Percentiles rank a stretch among this genome's conserved stretches.
These are phyloP conservation scores for Parnassius orleans DNA, from an alignment of 2,888 invertebrate genomes.

Conservation along the genomic window DNA sequence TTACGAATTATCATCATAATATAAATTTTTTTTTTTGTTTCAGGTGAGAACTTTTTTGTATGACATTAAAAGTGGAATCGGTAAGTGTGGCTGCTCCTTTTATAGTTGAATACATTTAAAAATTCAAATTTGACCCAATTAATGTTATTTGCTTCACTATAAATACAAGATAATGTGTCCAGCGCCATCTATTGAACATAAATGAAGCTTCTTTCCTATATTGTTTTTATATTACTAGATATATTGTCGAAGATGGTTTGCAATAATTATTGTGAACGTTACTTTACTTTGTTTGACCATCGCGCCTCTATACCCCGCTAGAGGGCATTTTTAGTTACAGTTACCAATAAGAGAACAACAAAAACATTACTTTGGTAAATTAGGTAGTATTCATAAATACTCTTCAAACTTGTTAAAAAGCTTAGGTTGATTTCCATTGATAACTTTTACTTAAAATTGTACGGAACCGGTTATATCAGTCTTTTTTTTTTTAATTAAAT, in stretches of 20 bases:
- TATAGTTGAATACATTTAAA: too few species aligned
- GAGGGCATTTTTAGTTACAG: constrained; percentile 38
- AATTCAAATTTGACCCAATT: too few species aligned
- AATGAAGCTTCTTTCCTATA: background rate
- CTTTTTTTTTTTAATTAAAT: too few species aligned
- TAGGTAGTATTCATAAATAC: too few species aligned
- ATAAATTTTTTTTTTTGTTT: constrained; percentile 34
- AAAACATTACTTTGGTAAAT: too few species aligned
- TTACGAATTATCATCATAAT: background rate
- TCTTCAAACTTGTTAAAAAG: too few species aligned
- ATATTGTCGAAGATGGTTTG: constrained; percentile 1
- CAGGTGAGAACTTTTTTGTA: constrained; percentile 36
- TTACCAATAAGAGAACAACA: background rate
- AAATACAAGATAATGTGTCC: background rate
- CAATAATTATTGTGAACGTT: constrained; percentile 11
- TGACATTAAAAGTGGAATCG: too few species aligned
- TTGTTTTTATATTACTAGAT: background rate
- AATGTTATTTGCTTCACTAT: background rate
- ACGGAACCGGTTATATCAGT: too few species aligned
- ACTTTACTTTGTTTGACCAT: constrained; percentile 42
- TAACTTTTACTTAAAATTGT: too few species aligned
- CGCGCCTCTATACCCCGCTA: constrained; percentile 49
- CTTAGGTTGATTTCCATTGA: too few species aligned
- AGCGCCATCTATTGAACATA: constrained; percentile 29
- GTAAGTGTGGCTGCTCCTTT: too few species aligned